A percentile compares a stretch with the other conserved stretches of the same genome.
Evolutionary conservation across 2,797 vertebrate genomes (phyloP).

Genomic region (Sylvilagus floridanus): DNA sequence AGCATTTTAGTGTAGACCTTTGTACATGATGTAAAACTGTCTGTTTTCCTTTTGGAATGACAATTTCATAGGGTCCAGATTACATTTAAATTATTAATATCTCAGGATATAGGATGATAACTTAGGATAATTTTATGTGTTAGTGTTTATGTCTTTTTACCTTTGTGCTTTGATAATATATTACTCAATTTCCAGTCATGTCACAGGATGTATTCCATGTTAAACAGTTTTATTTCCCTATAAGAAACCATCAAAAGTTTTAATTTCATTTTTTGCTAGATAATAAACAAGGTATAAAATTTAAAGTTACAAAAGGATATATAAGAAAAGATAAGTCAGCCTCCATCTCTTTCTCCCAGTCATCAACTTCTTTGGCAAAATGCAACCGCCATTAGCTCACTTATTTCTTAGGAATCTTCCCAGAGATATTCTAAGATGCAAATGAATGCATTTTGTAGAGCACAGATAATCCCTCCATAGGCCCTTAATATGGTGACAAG

Average conservation of each 20-base stretch:
- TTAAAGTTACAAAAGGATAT: neutral
- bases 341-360: neutral
- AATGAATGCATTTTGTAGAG: constrained; percentile 2
- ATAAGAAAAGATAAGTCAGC: neutral
- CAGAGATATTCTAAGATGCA: neutral
- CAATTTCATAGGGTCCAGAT: neutral
- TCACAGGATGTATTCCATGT: neutral
- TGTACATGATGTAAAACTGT: neutral
- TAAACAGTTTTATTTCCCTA: neutral
- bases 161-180: neutral
- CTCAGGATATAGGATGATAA: neutral
- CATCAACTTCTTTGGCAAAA: neutral
- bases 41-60: neutral
- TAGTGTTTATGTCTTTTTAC: neutral
- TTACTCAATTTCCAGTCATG: neutral
- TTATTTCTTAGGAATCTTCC: constrained; percentile 26
- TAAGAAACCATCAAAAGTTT: neutral
- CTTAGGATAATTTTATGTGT: neutral
- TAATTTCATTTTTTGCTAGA: constrained; percentile 30
- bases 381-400: neutral
- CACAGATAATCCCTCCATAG: neutral
- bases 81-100: neutral
- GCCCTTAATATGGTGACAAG: neutral
- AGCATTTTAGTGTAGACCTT: neutral
- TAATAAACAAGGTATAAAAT: neutral